Percentiles rank a stretch among this genome's conserved stretches.
These are phyloP conservation scores for Cordylochernes scorpioides DNA, from an alignment of 2,888 invertebrate species.

Conservation along the genomic window DNA sequence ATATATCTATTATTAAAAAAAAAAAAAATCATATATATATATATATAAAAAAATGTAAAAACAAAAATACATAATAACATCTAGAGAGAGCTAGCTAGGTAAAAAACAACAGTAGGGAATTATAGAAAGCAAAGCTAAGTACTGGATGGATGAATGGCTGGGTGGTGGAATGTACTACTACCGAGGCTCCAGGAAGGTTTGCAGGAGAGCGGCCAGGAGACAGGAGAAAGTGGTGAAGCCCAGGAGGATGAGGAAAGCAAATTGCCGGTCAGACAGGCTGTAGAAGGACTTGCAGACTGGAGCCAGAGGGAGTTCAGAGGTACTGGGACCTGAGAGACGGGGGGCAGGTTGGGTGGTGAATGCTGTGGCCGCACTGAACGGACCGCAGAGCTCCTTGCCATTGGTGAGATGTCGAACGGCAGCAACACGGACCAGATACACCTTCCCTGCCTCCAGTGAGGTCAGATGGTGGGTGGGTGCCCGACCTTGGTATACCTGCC, in stretches of 20 bases:
- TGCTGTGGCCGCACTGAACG: conserved; percentile 37
- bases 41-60: no score
- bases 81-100: no score
- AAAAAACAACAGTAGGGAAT: no score
- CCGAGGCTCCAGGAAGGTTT: no score
- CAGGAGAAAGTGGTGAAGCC: conserved; percentile 34
- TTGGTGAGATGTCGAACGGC: conserved; percentile 37
- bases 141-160: no score
- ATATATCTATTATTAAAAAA: no score
- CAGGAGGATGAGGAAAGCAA: conserved; percentile 33
- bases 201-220: conserved; percentile 32
- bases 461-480: conserved; percentile 26
- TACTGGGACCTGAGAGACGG: no score
- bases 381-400: conserved; percentile 32
- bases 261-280: conserved; percentile 30
- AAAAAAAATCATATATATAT: no score
- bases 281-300: neutral
- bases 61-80: no score
- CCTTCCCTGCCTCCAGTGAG: conserved; percentile 41
- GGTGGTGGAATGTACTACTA: no score
- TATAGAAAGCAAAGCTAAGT: no score
- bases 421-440: conserved; percentile 50
- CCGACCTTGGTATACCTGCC: conserved; percentile 24
- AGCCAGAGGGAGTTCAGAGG: no score
- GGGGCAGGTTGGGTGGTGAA: conserved; percentile 28